phyloP scores from a whole-genome alignment of 2,797 vertebrate species.

The Phoebastria nigripes region DNA sequence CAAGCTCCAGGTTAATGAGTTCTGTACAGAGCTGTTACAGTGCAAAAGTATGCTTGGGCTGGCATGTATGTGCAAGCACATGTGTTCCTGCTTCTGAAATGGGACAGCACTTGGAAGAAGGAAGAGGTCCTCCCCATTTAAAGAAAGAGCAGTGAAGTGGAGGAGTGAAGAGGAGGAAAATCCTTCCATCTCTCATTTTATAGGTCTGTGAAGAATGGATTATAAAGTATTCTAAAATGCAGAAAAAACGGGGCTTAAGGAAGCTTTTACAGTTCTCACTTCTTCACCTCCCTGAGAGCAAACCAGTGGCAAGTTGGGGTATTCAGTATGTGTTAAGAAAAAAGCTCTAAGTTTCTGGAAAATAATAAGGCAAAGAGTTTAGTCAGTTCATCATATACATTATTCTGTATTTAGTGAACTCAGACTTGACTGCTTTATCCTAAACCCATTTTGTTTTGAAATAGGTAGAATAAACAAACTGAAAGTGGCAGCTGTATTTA shows the following conservation, averaged over 20 bases:
- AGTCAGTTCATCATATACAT: neutral
- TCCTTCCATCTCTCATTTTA: neutral
- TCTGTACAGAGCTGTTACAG: neutral
- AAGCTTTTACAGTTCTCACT: neutral
- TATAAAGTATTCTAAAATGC: neutral
- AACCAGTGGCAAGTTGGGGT: neutral
- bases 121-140: neutral
- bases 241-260: neutral
- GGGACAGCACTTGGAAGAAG: neutral
- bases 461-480: slow-evolving; percentile 19
- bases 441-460: slow-evolving; percentile 21
- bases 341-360: neutral
- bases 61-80: neutral
- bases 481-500: slow-evolving; percentile 46
- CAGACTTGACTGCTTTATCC: neutral
- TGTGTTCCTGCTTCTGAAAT: neutral
- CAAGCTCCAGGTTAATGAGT: neutral
- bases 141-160: neutral
- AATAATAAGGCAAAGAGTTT: neutral
- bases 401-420: neutral
- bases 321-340: neutral
- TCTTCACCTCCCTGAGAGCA: neutral
- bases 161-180: neutral
- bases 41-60: neutral
- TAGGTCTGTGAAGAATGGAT: neutral